These are phyloP conservation scores for Cynocephalus volans DNA, from an alignment of 2,113 vertebrate species.

Conservation along the genomic window DNA sequence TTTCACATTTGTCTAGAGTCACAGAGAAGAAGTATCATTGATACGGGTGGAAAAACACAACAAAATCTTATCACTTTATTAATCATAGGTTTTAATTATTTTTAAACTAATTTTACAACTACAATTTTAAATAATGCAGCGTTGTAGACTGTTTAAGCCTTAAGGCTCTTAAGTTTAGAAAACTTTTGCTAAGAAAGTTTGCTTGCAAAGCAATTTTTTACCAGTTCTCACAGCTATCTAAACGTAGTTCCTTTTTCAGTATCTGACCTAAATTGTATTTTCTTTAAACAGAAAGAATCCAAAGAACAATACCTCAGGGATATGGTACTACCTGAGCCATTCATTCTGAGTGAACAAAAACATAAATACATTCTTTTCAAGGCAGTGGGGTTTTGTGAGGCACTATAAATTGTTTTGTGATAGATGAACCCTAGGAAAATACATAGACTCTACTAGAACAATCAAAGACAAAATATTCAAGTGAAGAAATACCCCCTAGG, in stretches of 20 bases:
- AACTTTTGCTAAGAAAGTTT: slow-evolving; percentile 65
- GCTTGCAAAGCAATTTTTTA: slow-evolving; percentile 69
- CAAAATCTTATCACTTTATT: not conserved
- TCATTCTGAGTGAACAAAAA: slow-evolving; percentile 71
- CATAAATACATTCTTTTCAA: slow-evolving; percentile 77
- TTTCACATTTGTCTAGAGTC: not conserved
- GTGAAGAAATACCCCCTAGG: slow-evolving; percentile 70
- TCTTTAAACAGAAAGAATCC: slow-evolving; percentile 76
- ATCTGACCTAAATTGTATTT: slow-evolving; percentile 79
- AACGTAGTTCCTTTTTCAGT: slow-evolving; percentile 67
- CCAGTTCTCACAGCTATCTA: slow-evolving; percentile 44
- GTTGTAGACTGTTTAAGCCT: not conserved
- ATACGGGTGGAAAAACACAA: not conserved
- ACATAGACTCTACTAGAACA: slow-evolving; percentile 65
- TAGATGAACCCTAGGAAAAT: slow-evolving; percentile 76
- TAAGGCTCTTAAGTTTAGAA: slow-evolving; percentile 22
- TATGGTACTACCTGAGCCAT: slow-evolving; percentile 64
- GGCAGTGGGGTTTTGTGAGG: slow-evolving; percentile 62
- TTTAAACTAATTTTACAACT: not conserved
- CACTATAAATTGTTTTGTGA: slow-evolving; percentile 81
- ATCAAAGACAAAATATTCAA: slow-evolving; percentile 76
- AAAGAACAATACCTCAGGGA: slow-evolving; percentile 79
- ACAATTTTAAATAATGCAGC: slow-evolving; percentile 39
- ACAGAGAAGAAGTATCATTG: not conserved
- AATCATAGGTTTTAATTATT: not conserved